Evolutionary conservation across 2,888 invertebrate genomes (phyloP).

Genomic region (Cheilosia vernalis): DNA sequence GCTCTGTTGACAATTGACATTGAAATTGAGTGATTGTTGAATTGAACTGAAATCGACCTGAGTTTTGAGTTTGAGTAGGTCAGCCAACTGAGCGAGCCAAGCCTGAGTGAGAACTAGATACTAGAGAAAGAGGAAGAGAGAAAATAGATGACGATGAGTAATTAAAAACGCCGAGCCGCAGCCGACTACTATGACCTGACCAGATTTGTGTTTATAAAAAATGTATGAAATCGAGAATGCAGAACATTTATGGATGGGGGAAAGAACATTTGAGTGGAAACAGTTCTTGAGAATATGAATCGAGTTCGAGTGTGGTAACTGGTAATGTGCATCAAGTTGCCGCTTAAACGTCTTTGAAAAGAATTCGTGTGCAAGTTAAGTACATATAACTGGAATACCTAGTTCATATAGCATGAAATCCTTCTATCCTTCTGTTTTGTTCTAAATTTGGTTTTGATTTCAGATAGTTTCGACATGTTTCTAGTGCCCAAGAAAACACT

Average conservation of each 20-base stretch:
- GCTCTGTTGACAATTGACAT: too few relatives aligned
- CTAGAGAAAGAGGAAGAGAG: neutral
- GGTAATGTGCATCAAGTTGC: constrained; percentile 52
- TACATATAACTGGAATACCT: neutral
- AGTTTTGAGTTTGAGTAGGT: too few relatives aligned
- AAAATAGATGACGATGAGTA: neutral
- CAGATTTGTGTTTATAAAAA: neutral
- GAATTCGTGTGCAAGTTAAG: neutral
- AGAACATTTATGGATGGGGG: neutral
- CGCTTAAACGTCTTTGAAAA: neutral
- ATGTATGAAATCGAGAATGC: neutral
- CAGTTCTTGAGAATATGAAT: neutral
- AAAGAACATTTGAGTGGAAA: constrained; percentile 20
- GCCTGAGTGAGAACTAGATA: too few relatives aligned
- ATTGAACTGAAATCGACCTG: too few relatives aligned
- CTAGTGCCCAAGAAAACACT: too few relatives aligned
- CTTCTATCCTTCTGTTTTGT: too few relatives aligned
- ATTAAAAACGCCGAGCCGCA: too few relatives aligned
- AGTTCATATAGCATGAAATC: too few relatives aligned
- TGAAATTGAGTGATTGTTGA: too few relatives aligned
- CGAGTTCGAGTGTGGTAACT: neutral
- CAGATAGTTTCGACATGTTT: too few relatives aligned
- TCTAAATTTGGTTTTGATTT: too few relatives aligned
- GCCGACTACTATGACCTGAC: neutral
- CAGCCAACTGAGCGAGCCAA: too few relatives aligned